Percentiles rank a stretch among this genome's conserved stretches.
These are phyloP conservation scores for Linurgus olivaceus DNA, from an alignment of 2,797 vertebrate species.

Conservation along the genomic window DNA sequence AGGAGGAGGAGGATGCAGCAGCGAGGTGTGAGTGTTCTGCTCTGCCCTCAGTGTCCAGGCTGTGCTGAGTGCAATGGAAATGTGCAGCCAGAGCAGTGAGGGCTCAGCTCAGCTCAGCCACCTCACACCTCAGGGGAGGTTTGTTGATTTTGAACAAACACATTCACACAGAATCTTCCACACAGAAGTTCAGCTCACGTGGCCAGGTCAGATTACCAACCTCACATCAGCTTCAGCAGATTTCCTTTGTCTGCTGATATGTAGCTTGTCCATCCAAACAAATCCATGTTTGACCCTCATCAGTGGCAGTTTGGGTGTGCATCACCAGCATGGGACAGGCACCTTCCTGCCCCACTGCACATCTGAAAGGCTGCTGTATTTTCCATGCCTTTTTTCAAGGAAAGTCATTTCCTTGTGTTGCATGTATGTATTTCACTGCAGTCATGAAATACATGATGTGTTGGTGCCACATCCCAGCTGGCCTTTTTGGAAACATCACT, in stretches of 20 bases:
- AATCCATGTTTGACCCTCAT: not conserved
- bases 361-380: not conserved
- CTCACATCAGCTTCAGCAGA: not conserved
- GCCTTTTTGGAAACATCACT: not conserved
- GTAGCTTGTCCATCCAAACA: not conserved
- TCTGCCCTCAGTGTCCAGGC: not conserved
- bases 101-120: not conserved
- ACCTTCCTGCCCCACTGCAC: not conserved
- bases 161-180: not conserved
- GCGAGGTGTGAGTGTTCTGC: not conserved
- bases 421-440: not conserved
- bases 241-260: not conserved
- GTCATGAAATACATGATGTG: not conserved
- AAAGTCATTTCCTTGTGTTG: not conserved
- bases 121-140: not conserved
- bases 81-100: accelerated
- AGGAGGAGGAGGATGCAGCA: not conserved
- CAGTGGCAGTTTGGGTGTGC: not conserved
- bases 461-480: not conserved
- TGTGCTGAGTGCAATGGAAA: not conserved
- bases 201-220: not conserved
- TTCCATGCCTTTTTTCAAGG: not conserved
- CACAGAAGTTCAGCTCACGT: not conserved
- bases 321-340: not conserved
- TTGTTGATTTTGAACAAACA: not conserved